Evolutionary conservation across 1,140 invertebrate species (phyloP), one percentile per base, ranked within the genome.

Genomic region (Bombus difficillimus): DNA sequence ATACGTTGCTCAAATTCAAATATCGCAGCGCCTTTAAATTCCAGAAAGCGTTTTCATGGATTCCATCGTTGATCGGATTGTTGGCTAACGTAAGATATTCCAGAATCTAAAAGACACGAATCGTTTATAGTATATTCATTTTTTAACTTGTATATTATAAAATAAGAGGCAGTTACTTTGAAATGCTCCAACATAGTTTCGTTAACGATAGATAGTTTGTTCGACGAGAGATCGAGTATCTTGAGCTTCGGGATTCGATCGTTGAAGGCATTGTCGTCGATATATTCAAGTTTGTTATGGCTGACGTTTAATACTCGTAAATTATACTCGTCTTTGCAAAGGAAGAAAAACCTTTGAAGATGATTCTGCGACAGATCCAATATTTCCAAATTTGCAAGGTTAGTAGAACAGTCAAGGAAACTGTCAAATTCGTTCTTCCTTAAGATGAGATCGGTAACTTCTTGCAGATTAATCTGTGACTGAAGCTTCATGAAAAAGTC

Each of bases 151-250:
- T 64, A 18, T 12, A 9, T 25, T 10, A 15, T 3, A 41, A 37
- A 13, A 71, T 62, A 9, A 1, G 1, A 64, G 9, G 10, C 47
- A 22, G 0, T 86, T 93, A 95, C 95, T 93, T 91, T 93, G 87
- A 95, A 93, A 72, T 95, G 92, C 78, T 94, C 92, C 25, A 95
- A 41, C 94, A 95, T 95, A 0, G 94, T 94, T 66, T 95, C 94
- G 41, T 95, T 95, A 8, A 95, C 87, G 6, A 93, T 83, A 8
- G 87, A 89, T 47, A 95, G 87, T 88, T 86, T 88, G 74, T 95
- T 95, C 71, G 75, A 93, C 1, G 95, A 95, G 1, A 95, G 86
- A 86, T 95, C 95, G 41, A 95, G 80, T 68, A 93, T 81, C 85
- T 93, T 92, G 1, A 95, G 85, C 43, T 94, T 94, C 3, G 92